phyloP scores from a whole-genome alignment of 2,113 vertebrate genomes.

The Pluvianellus socialis region DNA sequence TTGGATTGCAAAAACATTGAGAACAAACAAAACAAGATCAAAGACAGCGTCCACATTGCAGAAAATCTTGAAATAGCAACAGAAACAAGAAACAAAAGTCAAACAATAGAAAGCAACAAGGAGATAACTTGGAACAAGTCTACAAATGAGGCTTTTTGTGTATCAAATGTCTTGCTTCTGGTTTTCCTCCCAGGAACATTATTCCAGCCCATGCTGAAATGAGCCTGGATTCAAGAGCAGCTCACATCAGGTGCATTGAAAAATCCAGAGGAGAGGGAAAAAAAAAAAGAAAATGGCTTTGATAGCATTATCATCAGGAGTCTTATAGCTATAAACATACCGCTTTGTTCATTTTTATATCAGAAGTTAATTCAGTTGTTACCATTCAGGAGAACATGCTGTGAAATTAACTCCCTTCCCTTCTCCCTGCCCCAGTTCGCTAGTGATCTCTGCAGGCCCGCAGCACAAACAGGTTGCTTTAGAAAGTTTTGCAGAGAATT shows the following conservation, averaged over 20 bases:
- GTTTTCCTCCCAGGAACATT: background rate
- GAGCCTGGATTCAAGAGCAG: background rate
- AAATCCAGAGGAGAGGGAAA: background rate
- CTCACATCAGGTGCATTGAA: background rate
- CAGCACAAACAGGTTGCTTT: background rate
- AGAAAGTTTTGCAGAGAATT: background rate
- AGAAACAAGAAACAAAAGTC: background rate
- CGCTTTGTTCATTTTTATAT: background rate
- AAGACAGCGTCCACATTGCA: background rate
- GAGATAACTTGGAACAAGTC: background rate
- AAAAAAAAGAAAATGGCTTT: background rate
- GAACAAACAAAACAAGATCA: conserved; percentile 43
- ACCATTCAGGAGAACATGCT: background rate
- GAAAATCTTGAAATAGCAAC: conserved; percentile 19
- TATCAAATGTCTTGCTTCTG: background rate
- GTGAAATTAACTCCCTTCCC: background rate
- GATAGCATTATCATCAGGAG: background rate
- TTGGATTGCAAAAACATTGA: background rate
- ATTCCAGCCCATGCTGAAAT: background rate
- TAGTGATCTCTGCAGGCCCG: fast-evolving
- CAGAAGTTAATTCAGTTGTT: background rate
- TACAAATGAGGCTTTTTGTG: background rate
- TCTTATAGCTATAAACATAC: background rate
- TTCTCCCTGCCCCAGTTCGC: background rate
- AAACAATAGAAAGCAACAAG: conserved; percentile 6